Conservation (phyloP, 1,140 invertebrate species). For the Hypsibius dujardini region DNA sequence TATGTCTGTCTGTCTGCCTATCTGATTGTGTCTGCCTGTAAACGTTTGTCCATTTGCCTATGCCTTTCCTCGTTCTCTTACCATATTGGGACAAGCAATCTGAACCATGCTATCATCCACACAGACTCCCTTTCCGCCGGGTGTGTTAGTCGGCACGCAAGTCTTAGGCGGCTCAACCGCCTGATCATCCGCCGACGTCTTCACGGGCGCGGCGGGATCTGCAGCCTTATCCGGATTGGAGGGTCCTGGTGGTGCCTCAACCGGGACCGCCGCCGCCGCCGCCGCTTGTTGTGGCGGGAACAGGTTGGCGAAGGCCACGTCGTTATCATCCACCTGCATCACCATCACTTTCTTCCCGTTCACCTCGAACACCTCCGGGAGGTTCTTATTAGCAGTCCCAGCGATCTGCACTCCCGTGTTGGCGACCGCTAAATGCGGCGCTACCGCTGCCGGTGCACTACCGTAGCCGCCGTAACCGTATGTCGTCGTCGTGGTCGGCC, state of each 20-base stretch:
- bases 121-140: not conserved
- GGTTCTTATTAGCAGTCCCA: not conserved
- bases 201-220: too few relatives aligned
- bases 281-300: too few relatives aligned
- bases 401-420: not conserved
- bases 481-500: not conserved
- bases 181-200: not conserved
- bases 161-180: not conserved
- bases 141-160: not conserved
- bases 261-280: too few relatives aligned
- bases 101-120: not conserved
- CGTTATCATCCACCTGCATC: not conserved
- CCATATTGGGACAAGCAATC: constrained; percentile 1
- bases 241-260: too few relatives aligned
- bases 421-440: not conserved
- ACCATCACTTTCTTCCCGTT: not conserved
- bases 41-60: not conserved
- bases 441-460: not conserved
- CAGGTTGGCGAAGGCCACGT: not conserved
- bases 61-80: too few relatives aligned
- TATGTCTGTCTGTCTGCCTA: too few relatives aligned
- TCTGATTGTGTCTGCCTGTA: too few relatives aligned
- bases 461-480: constrained; percentile 5
- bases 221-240: too few relatives aligned
- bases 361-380: not conserved